Evolutionary conservation across 2,888 invertebrate genomes (phyloP).

Genomic region (Thelaira solivaga): DNA sequence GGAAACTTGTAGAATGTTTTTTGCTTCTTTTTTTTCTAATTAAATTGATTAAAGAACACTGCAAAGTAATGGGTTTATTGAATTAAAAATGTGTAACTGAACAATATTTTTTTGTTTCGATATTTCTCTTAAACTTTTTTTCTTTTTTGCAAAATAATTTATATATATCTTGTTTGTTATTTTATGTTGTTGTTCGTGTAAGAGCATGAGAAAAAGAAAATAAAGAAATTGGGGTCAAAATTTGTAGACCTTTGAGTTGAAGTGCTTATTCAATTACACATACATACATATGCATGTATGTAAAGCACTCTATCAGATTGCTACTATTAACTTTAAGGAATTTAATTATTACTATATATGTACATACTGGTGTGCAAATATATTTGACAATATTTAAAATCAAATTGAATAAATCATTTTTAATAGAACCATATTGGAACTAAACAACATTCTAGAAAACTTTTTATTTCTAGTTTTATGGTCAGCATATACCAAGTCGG

Average conservation of each 20-base stretch:
- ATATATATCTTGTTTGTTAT: constrained; percentile 16
- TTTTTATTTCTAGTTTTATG: no score
- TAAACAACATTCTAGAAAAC: no score
- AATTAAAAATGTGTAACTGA: constrained; percentile 29
- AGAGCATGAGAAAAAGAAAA: background rate
- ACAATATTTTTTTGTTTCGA: background rate
- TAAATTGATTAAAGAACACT: constrained; percentile 55
- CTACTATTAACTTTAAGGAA: no score
- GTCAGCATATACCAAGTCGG: no score
- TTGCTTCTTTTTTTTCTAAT: constrained; percentile 34
- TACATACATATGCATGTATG: no score
- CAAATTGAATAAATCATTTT: no score
- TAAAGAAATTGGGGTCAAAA: constrained; percentile 34
- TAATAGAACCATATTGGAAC: no score
- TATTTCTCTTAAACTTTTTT: background rate
- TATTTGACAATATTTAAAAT: no score
- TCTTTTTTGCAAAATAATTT: constrained; percentile 20
- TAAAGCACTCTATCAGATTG: no score
- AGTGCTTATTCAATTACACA: background rate
- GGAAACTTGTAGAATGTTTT: constrained; percentile 36
- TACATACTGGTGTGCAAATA: no score
- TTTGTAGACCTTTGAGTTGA: constrained; percentile 26
- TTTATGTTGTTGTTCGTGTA: background rate
- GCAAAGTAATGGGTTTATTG: constrained; percentile 38
- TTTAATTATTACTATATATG: no score